Evolutionary conservation across 2,888 invertebrate genomes (phyloP), one percentile per base, ranked within the genome.

Genomic region (Apoda limacodes): DNA sequence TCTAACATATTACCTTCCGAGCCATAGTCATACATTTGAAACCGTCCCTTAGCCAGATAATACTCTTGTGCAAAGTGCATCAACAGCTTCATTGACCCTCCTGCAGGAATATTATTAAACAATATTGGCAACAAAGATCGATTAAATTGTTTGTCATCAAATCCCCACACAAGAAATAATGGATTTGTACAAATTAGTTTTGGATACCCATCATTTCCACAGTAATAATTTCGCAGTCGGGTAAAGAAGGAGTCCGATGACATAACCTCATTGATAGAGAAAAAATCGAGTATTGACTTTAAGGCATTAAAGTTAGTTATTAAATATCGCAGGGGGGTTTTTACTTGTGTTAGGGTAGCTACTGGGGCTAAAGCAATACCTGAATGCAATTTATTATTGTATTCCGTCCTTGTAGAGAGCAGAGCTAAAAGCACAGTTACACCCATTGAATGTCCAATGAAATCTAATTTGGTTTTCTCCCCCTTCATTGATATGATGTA

Each of bases 81-180:
- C 20, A 74, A 51, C 2, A 71, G 72, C 21, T 63, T 51, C 0
- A 61, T 60, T 0, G 74, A 74, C n/a, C 54, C 61, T 2, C 74
- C 74, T 2, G 71, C 64, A 1, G 74, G 71, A 2, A 66, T 45
- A 26, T 71, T 63, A 28, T 60, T 53, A 2, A 52, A 25, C 3
- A 66, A 27, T 6, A 74, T 37, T 42, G 34, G 7, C 49, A 48
- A 27, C 2, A 52, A 19, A 13, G 35, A 35, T 3, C 23, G 5
- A 25, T 53, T 2, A 66, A 27, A 5, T 72, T 37, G 23, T 53
- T 55, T 3, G 59, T 55, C 5, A 58, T 19, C 21, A 66, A 63
- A 43, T 48, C 55, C 2, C 42, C 30, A 33, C 1, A 74, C 32
- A 39, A 71, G 71, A 31, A 64, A 49, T 22, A 72, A 48, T 5